A percentile compares a stretch with the other conserved stretches of the same genome.
phyloP scores from a whole-genome alignment of 2,113 vertebrate species.

The Neoarius graeffei region DNA sequence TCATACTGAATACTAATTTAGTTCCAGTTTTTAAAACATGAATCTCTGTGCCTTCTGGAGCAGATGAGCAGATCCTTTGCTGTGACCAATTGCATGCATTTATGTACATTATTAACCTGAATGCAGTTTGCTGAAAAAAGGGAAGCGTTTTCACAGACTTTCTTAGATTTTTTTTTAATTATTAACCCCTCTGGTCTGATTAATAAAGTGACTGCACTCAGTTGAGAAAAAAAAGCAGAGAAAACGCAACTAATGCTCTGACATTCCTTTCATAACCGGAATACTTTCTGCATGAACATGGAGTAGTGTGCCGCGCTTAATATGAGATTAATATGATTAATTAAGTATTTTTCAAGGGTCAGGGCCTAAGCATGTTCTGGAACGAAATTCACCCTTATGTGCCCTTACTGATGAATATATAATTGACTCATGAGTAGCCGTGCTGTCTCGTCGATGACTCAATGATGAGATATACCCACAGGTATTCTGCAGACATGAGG shows the following conservation, averaged over 20 bases:
- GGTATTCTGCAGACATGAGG: slow-evolving; percentile 34
- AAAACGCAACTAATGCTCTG: neutral
- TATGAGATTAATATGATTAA: slow-evolving; percentile 50
- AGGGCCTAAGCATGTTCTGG: slow-evolving; percentile 11
- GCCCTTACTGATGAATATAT: slow-evolving; percentile 42
- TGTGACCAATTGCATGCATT: neutral
- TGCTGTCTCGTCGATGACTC: slow-evolving; percentile 21
- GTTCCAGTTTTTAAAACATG: neutral
- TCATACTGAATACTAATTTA: neutral
- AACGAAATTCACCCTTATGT: slow-evolving; percentile 32
- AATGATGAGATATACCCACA: slow-evolving; percentile 38
- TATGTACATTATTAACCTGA: neutral
- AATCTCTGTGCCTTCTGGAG: neutral
- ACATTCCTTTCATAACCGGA: slow-evolving; percentile 39
- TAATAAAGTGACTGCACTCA: neutral
- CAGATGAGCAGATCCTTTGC: neutral
- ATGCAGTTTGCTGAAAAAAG: neutral
- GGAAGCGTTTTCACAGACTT: neutral
- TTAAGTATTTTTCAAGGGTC: slow-evolving; percentile 41
- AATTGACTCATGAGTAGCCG: slow-evolving; percentile 44
- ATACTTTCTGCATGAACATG: slow-evolving; percentile 24
- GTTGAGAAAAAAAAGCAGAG: neutral
- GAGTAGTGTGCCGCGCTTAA: slow-evolving; percentile 7
- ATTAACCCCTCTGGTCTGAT: neutral
- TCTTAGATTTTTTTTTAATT: neutral